Conservation (phyloP, 2,797 vertebrate species). For the Okamejei kenojei region DNA sequence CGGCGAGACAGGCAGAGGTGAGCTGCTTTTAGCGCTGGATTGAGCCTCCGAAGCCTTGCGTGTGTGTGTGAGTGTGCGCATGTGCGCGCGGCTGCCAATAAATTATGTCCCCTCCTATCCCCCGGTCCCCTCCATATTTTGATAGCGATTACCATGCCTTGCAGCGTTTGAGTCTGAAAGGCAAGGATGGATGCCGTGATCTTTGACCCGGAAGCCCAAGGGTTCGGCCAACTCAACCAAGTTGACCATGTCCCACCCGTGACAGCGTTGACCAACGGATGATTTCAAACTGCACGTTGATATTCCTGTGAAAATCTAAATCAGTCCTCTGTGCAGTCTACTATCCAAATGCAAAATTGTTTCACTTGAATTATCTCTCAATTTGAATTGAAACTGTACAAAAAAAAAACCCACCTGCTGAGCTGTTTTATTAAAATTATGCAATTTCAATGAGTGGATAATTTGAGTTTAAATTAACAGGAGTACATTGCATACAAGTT, state of each 20-base stretch:
- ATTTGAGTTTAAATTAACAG: constrained; percentile 23
- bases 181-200: not conserved
- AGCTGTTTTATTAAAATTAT: constrained; percentile 23
- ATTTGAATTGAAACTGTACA: constrained; percentile 22
- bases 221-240: not conserved
- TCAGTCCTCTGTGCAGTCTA: not conserved
- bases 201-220: not conserved
- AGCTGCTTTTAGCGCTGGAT: no score
- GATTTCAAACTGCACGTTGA: not conserved
- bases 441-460: not conserved
- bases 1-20: no score
- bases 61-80: no score
- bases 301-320: not conserved
- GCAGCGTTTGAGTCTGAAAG: not conserved
- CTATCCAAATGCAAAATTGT: not conserved
- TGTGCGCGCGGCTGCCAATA: no score
- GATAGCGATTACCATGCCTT: no score
- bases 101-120: no score
- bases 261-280: not conserved
- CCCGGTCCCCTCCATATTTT: no score
- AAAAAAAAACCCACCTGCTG: not conserved
- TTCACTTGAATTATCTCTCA: not conserved
- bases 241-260: not conserved
- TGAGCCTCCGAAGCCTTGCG: no score
- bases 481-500: not conserved